Evolutionary conservation across 2,113 vertebrate species (phyloP).

Genomic region (Ptyas mucosa): DNA sequence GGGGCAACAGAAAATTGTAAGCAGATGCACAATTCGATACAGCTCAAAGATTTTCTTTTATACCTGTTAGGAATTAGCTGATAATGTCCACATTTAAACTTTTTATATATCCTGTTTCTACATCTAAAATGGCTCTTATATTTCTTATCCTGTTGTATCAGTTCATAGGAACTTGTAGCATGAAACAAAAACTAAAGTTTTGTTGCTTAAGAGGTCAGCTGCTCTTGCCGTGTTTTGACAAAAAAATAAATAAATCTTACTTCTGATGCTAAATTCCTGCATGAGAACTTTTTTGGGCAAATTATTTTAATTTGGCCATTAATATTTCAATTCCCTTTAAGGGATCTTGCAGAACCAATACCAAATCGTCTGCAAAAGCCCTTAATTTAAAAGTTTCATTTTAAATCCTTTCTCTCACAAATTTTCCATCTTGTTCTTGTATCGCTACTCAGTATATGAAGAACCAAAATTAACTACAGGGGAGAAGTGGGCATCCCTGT

Average conservation of each 20-base stretch:
- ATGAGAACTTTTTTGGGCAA: not conserved
- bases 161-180: not conserved
- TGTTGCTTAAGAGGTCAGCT: not conserved
- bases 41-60: not conserved
- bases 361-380: not conserved
- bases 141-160: not conserved
- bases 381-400: not conserved
- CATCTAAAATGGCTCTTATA: accelerated
- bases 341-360: not conserved
- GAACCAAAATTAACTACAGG: not conserved
- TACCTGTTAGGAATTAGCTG: not conserved
- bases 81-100: not conserved
- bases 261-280: not conserved
- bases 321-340: not conserved
- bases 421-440: not conserved
- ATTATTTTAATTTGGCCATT: not conserved
- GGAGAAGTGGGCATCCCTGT: not conserved
- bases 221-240: not conserved
- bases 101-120: not conserved
- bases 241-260: not conserved
- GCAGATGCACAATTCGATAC: not conserved
- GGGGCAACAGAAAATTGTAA: not conserved
- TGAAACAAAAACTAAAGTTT: accelerated
- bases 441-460: not conserved
- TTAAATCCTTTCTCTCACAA: not conserved